Percentiles rank a stretch among this genome's conserved stretches.
These are phyloP conservation scores for Microhierax caerulescens DNA, from an alignment of 2,797 vertebrate genomes.

Conservation along the genomic window DNA sequence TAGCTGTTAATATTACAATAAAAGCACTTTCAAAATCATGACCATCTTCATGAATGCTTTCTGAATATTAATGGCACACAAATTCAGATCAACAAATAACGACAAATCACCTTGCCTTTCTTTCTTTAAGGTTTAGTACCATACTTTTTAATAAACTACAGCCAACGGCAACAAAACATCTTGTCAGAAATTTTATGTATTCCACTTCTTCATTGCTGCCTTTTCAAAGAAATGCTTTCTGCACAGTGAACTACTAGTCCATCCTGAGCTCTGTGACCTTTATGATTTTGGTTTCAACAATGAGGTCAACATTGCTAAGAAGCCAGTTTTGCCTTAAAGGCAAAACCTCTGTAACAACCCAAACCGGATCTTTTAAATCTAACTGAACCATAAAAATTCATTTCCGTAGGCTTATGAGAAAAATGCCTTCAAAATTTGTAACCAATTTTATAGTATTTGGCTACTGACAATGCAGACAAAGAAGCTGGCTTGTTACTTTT, in stretches of 20 bases:
- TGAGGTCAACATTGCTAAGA: slow-evolving; percentile 1
- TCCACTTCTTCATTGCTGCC: background rate
- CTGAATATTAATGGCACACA: background rate
- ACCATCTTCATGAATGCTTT: background rate
- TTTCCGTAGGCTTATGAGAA: background rate
- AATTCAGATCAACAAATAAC: background rate
- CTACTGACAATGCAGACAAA: background rate
- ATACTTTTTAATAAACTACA: background rate
- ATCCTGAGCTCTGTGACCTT: background rate
- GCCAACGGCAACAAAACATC: background rate
- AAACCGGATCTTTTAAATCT: background rate
- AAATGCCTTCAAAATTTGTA: background rate
- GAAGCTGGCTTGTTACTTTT: background rate
- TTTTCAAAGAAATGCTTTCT: slow-evolving; percentile 18
- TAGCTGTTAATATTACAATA: background rate
- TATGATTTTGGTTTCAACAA: slow-evolving; percentile 28
- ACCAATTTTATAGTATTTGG: slow-evolving; percentile 30
- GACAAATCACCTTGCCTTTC: background rate
- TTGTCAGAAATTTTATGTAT: background rate
- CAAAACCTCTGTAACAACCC: background rate
- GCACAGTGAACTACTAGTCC: background rate
- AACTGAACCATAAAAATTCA: slow-evolving; percentile 29
- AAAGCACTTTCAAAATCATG: background rate
- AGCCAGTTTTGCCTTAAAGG: slow-evolving; percentile 11
- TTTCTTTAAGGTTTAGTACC: background rate